phyloP scores from a whole-genome alignment of 2,888 invertebrate genomes.

The Acholoe squamosa region DNA sequence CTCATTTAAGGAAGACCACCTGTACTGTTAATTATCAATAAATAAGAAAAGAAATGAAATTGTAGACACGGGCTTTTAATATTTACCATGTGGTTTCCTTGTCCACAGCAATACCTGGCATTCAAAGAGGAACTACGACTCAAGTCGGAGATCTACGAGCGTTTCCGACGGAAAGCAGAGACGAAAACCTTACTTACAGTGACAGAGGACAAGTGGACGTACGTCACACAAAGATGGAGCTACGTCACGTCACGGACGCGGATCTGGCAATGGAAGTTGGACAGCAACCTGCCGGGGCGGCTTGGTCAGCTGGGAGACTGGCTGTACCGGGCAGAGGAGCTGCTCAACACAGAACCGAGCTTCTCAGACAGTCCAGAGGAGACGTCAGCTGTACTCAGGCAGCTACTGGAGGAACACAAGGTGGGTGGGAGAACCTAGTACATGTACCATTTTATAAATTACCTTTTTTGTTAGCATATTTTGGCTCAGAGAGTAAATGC shows the following conservation, averaged over 20 bases:
- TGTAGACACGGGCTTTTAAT: slow-evolving; percentile 65
- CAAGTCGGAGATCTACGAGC: slow-evolving; percentile 89
- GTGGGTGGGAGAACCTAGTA: slow-evolving; percentile 37
- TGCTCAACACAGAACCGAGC: slow-evolving; percentile 75
- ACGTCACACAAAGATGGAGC: slow-evolving; percentile 91
- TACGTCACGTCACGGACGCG: slow-evolving; percentile 87
- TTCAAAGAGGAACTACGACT: slow-evolving; percentile 91
- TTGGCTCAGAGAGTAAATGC: too few relatives aligned
- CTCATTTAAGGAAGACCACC: too few relatives aligned
- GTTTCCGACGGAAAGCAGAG: slow-evolving; percentile 91
- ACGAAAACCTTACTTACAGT: slow-evolving; percentile 92
- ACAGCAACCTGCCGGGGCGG: slow-evolving; percentile 92
- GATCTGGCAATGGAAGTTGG: slow-evolving; percentile 93
- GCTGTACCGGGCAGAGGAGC: slow-evolving; percentile 89
- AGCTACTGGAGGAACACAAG: slow-evolving; percentile 86
- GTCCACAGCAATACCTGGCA: slow-evolving; percentile 88
- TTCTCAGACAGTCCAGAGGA: slow-evolving; percentile 89
- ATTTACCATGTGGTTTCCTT: neutral
- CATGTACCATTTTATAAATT: neutral
- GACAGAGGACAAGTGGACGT: slow-evolving; percentile 93
- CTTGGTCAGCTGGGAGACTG: slow-evolving; percentile 94
- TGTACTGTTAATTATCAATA: too few relatives aligned
- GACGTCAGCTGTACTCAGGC: slow-evolving; percentile 76
- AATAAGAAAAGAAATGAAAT: too few relatives aligned
- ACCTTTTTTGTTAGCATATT: too few relatives aligned